Evolutionary conservation across 2,797 vertebrate genomes (phyloP).

Genomic region (Crocidura indochinensis): DNA sequence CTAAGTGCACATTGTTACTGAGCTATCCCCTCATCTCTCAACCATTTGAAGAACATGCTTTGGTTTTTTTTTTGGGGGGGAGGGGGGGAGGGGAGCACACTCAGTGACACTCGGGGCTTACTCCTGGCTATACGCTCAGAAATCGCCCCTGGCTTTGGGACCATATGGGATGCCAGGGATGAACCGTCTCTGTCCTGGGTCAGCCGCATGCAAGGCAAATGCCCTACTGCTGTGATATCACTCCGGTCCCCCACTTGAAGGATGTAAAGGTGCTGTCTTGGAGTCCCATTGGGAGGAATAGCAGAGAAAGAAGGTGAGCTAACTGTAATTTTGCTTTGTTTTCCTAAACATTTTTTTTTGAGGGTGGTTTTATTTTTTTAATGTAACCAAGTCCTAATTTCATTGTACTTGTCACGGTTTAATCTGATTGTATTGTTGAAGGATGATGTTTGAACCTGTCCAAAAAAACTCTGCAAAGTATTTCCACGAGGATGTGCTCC

Average conservation of each 20-base stretch:
- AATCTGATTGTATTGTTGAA: slow-evolving; percentile 84
- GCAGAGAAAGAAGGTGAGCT: neutral
- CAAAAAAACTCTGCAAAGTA: slow-evolving; percentile 78
- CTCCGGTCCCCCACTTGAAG: neutral
- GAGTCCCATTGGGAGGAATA: neutral
- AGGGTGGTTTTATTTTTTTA: slow-evolving; percentile 61
- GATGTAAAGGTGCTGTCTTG: neutral
- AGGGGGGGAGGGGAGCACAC: no score
- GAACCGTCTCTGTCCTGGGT: no score
- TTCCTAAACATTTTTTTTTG: slow-evolving; percentile 76
- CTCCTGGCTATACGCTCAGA: no score
- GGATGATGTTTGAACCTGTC: slow-evolving; percentile 84
- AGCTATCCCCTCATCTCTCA: slow-evolving; percentile 51
- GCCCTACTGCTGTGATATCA: no score
- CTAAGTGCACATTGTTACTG: neutral
- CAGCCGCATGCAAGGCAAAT: no score
- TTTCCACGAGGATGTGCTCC: slow-evolving; percentile 78
- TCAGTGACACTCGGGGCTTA: no score
- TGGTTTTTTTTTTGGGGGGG: no score
- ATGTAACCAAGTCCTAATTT: slow-evolving; percentile 79
- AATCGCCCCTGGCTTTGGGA: no score
- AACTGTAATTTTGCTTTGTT: slow-evolving; percentile 63
- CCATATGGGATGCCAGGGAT: no score
- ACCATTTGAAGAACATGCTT: neutral
- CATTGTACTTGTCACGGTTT: slow-evolving; percentile 82